These are phyloP conservation scores for Gopherus evgoodei DNA, from an alignment of 2,113 vertebrate genomes.

Conservation along the genomic window DNA sequence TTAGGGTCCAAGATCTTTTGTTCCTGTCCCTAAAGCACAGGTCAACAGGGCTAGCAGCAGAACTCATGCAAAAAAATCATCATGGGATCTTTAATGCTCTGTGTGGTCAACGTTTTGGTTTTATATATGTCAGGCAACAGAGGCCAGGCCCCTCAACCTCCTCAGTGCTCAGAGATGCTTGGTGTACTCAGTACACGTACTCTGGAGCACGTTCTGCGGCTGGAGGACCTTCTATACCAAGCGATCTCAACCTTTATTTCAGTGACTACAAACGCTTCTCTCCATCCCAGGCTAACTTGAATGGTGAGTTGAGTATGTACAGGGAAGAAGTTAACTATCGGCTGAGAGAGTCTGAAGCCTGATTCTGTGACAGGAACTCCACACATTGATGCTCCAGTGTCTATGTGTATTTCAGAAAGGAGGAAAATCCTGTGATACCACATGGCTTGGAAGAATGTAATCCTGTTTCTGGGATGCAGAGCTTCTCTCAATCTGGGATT, in stretches of 20 bases:
- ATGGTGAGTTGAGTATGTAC: rapidly evolving
- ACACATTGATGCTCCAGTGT: not conserved
- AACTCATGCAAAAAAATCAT: not conserved
- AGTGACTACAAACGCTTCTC: not conserved
- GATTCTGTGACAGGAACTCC: not conserved
- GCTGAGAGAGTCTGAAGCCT: not conserved
- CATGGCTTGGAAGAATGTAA: not conserved
- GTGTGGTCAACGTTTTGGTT: not conserved
- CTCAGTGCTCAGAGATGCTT: not conserved
- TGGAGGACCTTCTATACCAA: not conserved
- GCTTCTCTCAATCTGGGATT: too few species aligned
- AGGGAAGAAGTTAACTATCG: not conserved
- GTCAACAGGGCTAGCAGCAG: not conserved
- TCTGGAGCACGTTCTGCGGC: not conserved
- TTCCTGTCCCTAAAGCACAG: not conserved
- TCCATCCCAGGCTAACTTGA: not conserved
- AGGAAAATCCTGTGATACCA: not conserved
- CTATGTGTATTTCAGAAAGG: not conserved
- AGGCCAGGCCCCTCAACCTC: rapidly evolving
- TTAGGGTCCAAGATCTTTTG: not conserved
- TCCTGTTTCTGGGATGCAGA: not conserved
- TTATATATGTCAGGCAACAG: not conserved
- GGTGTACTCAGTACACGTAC: too few species aligned
- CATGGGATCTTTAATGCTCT: not conserved
- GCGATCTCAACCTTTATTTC: not conserved